Percentiles rank a stretch among this genome's conserved stretches.
These are phyloP conservation scores for Lepetodrilus schrolli DNA, from an alignment of 2,888 invertebrate genomes.

Conservation along the genomic window DNA sequence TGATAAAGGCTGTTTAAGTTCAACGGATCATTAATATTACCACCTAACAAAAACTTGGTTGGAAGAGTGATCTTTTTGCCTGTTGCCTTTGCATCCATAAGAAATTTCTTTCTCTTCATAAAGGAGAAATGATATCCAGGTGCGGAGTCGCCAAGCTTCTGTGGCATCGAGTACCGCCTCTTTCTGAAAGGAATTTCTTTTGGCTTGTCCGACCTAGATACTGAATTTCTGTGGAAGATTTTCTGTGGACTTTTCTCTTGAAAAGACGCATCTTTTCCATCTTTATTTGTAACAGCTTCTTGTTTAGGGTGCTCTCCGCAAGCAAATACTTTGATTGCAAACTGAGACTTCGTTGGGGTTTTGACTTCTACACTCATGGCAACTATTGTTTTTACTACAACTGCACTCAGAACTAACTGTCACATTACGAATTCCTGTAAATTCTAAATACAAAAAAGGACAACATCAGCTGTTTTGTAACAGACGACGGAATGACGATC, in stretches of 20 bases:
- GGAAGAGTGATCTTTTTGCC: conserved; percentile 82
- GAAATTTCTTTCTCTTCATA: conserved; percentile 38
- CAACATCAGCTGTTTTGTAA: background rate
- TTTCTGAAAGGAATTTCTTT: conserved; percentile 9
- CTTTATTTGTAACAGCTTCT: background rate
- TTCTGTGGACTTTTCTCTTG: background rate
- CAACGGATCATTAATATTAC: conserved; percentile 94
- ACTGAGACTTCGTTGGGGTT: conserved; percentile 64
- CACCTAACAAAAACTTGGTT: conserved; percentile 93
- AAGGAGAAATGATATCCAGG: conserved; percentile 24
- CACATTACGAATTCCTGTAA: background rate
- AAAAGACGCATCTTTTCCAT: background rate
- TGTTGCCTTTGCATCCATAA: conserved; percentile 35
- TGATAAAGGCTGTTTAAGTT: conserved; percentile 90
- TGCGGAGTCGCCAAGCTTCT: background rate
- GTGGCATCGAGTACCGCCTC: conserved; percentile 13
- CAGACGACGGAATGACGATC: conserved; percentile 16
- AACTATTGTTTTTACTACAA: background rate
- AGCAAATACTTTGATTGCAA: conserved; percentile 58
- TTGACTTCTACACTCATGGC: conserved; percentile 70
- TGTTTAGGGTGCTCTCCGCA: conserved; percentile 76
- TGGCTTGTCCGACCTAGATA: background rate
- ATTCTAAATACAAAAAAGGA: background rate
- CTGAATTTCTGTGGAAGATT: background rate
- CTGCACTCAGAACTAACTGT: background rate